These are phyloP conservation scores for Syndactyla subalaris DNA, from an alignment of 2,797 vertebrate genomes.

Conservation along the genomic window DNA sequence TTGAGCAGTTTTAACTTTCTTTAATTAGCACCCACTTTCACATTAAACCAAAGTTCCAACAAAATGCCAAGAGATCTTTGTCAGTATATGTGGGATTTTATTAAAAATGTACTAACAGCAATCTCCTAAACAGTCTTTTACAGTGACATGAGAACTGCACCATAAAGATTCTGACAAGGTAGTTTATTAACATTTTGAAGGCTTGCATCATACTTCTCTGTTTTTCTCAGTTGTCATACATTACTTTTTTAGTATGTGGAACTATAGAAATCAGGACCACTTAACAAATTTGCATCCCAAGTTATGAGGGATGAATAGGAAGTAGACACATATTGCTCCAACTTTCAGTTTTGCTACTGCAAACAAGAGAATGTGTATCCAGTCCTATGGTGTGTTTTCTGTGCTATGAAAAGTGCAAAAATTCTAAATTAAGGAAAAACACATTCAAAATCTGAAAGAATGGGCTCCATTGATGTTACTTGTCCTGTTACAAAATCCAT, in stretches of 20 bases:
- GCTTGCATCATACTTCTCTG: rapidly evolving
- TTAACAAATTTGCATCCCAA: neutral
- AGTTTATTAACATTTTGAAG: neutral
- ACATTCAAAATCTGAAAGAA: neutral
- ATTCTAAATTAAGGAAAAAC: neutral
- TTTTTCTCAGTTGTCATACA: neutral
- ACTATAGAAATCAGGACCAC: neutral
- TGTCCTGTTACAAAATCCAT: neutral
- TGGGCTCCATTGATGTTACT: rapidly evolving
- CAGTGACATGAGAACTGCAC: neutral
- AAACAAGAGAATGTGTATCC: neutral
- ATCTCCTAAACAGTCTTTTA: neutral
- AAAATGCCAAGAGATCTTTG: neutral
- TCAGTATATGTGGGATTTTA: neutral
- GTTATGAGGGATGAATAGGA: neutral
- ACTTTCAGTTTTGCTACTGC: neutral
- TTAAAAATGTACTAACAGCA: neutral
- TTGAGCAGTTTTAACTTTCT: neutral
- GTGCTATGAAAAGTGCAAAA: neutral
- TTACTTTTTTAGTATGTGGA: neutral
- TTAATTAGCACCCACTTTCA: neutral
- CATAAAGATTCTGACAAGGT: neutral
- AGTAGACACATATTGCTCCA: rapidly evolving
- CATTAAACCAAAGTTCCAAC: neutral
- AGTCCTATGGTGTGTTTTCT: neutral